These are phyloP conservation scores for Sula dactylatra DNA, from an alignment of 2,113 vertebrate genomes.

Conservation along the genomic window DNA sequence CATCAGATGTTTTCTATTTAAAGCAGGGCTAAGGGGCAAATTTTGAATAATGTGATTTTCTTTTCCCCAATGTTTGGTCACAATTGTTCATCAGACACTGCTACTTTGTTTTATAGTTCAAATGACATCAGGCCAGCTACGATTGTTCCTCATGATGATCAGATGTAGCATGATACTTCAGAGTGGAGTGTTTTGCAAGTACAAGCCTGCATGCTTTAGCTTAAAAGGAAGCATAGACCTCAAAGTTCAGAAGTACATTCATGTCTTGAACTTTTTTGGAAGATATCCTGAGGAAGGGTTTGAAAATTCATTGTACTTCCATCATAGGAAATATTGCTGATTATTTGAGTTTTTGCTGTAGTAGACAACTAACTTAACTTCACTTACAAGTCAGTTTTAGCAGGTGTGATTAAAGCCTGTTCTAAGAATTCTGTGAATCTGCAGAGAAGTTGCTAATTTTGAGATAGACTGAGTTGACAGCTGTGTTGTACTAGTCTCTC, in stretches of 20 bases:
- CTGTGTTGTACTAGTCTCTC: background rate
- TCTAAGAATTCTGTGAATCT: background rate
- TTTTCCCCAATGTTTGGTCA: background rate
- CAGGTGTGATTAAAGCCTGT: background rate
- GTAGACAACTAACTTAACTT: background rate
- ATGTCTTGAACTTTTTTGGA: background rate
- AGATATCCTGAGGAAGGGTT: background rate
- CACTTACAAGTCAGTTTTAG: background rate
- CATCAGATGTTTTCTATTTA: slow-evolving; percentile 49
- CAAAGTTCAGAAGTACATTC: background rate
- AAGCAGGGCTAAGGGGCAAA: slow-evolving; percentile 10
- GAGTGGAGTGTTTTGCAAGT: background rate
- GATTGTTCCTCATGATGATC: slow-evolving; percentile 48
- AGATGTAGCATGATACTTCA: slow-evolving; percentile 29
- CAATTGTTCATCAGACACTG: slow-evolving; percentile 43
- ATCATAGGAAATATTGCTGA: background rate
- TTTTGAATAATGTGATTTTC: background rate
- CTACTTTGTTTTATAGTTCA: slow-evolving; percentile 44
- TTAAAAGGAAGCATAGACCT: background rate
- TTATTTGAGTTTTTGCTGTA: background rate
- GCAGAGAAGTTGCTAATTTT: background rate
- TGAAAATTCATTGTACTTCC: background rate
- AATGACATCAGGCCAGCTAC: background rate
- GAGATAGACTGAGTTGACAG: background rate
- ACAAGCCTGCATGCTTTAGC: background rate